Evolutionary conservation across 2,797 vertebrate species (phyloP).

Genomic region (Sebastes iracundus): DNA sequence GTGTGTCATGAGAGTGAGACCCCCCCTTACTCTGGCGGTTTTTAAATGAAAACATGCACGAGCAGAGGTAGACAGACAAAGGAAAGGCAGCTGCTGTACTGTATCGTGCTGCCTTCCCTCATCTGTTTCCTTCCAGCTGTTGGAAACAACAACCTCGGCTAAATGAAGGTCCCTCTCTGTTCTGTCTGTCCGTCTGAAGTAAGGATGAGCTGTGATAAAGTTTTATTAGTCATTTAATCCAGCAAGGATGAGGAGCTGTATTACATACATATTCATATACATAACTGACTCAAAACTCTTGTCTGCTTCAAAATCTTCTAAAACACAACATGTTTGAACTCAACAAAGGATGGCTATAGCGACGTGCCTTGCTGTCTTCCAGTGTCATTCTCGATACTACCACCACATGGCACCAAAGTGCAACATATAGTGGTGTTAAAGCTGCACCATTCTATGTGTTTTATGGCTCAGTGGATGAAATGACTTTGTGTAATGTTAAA

Average conservation of each 20-base stretch:
- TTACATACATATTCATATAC: background rate
- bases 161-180: constrained; percentile 35
- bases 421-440: background rate
- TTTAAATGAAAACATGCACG: constrained; percentile 12
- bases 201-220: background rate
- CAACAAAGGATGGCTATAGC: background rate
- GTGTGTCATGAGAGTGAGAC: constrained; percentile 12
- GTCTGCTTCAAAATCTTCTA: background rate
- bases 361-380: too few relatives aligned
- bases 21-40: background rate
- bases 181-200: background rate
- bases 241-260: background rate
- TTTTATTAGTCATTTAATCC: background rate
- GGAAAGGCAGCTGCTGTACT: constrained; percentile 18
- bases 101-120: background rate
- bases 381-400: background rate
- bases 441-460: background rate
- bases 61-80: constrained; percentile 2
- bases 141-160: constrained; percentile 33
- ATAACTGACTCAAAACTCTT: background rate
- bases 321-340: background rate
- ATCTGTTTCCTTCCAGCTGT: constrained; percentile 50
- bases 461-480: background rate
- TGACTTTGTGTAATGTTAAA: background rate
- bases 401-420: constrained; percentile 1